phyloP scores from a whole-genome alignment of 2,888 invertebrate genomes.

The Beris morrisii region DNA sequence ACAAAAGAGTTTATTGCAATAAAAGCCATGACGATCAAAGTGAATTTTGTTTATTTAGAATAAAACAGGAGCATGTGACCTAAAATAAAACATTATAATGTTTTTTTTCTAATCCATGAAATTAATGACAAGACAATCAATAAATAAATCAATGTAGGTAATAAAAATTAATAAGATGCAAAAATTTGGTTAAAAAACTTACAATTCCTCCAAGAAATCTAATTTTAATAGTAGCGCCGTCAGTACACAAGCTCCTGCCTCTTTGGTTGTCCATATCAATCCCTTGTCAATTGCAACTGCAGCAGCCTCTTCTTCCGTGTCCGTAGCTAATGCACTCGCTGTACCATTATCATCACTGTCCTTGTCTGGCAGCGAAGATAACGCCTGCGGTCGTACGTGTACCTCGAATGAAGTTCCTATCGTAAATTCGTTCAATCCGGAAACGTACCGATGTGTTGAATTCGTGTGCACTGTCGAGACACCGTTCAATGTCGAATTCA shows the following conservation, averaged over 20 bases:
- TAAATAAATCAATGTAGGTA: no score
- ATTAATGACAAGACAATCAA: no score
- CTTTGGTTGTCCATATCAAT: slow-evolving; percentile 55
- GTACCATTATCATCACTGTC: slow-evolving; percentile 1
- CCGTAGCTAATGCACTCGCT: background rate
- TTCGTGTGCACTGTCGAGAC: slow-evolving; percentile 47
- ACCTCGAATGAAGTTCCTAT: slow-evolving; percentile 56
- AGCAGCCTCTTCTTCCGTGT: slow-evolving; percentile 24
- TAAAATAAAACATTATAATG: slow-evolving; percentile 9
- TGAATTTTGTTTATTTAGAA: slow-evolving; percentile 18
- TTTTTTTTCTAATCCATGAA: no score
- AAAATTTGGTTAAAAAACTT: slow-evolving; percentile 7
- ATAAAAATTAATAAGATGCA: background rate
- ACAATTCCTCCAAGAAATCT: slow-evolving; percentile 44
- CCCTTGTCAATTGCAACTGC: slow-evolving; percentile 32
- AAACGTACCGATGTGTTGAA: slow-evolving; percentile 49
- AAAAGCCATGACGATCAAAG: no score
- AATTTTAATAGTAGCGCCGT: slow-evolving; percentile 53
- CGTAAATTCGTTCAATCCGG: slow-evolving; percentile 49
- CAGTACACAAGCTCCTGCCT: slow-evolving; percentile 55
- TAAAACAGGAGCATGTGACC: slow-evolving; percentile 29
- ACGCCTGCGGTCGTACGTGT: slow-evolving; percentile 52
- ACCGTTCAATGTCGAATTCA: slow-evolving; percentile 53
- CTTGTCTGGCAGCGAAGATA: slow-evolving; percentile 39
- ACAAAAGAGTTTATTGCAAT: no score